These are phyloP conservation scores for Choloepus didactylus DNA, from an alignment of 2,797 vertebrate species.

Conservation along the genomic window DNA sequence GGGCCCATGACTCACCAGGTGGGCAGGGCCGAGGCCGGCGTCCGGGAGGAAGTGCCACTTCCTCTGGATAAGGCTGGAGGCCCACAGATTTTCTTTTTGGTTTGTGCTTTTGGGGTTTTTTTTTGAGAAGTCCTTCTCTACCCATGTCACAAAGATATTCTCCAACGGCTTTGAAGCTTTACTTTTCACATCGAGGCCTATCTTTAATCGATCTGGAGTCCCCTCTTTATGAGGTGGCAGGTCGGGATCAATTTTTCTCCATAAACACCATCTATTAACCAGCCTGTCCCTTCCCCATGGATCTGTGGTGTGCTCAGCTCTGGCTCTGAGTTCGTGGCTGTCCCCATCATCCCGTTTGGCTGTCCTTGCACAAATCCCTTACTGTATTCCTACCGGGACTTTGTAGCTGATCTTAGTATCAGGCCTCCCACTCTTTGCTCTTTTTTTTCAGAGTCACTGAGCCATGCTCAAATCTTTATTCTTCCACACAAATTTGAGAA, in stretches of 20 bases:
- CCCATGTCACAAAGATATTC: not conserved
- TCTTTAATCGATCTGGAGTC: not conserved
- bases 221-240: not conserved
- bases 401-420: too few relatives aligned
- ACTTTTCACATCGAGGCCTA: not conserved
- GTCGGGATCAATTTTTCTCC: not conserved
- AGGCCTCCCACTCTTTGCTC: not conserved
- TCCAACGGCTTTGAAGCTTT: not conserved
- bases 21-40: slow-evolving; percentile 77
- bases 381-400: accelerated
- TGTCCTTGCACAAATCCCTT: too few relatives aligned
- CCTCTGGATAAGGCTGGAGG: slow-evolving; percentile 86
- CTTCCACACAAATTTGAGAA: not conserved
- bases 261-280: not conserved
- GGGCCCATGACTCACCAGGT: slow-evolving; percentile 83
- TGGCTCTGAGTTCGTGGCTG: not conserved
- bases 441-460: not conserved
- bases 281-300: accelerated
- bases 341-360: accelerated
- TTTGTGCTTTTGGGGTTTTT: not conserved
- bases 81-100: not conserved
- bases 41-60: slow-evolving; percentile 85
- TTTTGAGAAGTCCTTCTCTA: slow-evolving; percentile 5
- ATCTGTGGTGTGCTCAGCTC: accelerated
- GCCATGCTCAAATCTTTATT: not conserved